A percentile compares a stretch with the other conserved stretches of the same genome.
Evolutionary conservation across 2,888 invertebrate species (phyloP).

Genomic region (Metellina segmentata): DNA sequence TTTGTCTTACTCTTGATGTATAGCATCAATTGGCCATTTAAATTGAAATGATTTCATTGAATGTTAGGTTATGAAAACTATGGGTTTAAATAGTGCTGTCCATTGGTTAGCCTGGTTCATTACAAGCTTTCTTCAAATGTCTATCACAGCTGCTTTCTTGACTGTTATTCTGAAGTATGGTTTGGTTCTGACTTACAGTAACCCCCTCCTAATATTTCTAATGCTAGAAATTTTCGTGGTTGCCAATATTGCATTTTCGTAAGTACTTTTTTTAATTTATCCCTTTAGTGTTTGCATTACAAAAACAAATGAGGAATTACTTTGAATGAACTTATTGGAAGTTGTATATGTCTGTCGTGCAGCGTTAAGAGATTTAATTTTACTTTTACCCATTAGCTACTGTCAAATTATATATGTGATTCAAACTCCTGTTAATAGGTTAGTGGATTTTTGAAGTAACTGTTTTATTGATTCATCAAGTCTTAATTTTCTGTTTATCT

Average conservation of each 20-base stretch:
- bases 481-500: too few relatives aligned
- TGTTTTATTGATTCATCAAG: too few relatives aligned
- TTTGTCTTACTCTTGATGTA: not conserved
- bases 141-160: conserved; percentile 86
- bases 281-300: not conserved
- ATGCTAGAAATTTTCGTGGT: conserved; percentile 77
- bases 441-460: too few relatives aligned
- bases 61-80: conserved; percentile 83
- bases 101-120: conserved; percentile 85
- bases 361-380: not conserved
- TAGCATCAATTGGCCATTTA: not conserved
- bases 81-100: conserved; percentile 84
- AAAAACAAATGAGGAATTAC: not conserved
- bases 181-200: conserved; percentile 87
- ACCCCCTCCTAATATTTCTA: conserved; percentile 81
- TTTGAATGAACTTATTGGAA: not conserved
- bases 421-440: too few relatives aligned
- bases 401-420: too few relatives aligned
- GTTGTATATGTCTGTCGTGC: not conserved
- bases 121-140: conserved; percentile 83
- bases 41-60: conserved; percentile 73
- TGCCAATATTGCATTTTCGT: conserved; percentile 80
- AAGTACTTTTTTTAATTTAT: conserved; percentile 78
- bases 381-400: too few relatives aligned
- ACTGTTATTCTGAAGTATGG: conserved; percentile 86